Evolutionary conservation across 2,888 invertebrate species (phyloP), one percentile per base, ranked within the genome.

Genomic region (Anaspis maculata): DNA sequence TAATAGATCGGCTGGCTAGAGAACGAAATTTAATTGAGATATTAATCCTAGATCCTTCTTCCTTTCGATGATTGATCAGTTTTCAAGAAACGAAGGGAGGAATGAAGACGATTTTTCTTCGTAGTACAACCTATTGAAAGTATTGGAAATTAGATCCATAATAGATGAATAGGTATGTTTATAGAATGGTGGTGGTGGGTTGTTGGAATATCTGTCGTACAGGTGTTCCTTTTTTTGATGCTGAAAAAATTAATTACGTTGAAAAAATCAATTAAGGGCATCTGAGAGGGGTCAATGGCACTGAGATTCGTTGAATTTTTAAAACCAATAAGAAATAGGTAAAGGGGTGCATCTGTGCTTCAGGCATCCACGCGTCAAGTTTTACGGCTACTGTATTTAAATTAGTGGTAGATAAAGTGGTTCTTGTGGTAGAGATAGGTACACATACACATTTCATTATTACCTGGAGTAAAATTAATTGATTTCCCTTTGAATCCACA

Each of bases 1-100:
- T 39, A 39, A 39, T 39, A 39, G 38, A 39, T 39, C 22, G 39
- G 24, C 34, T 28, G 26, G 39, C 27, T 28, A 24, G 21, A 31
- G n/a, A n/a, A n/a, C n/a, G n/a, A n/a, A n/a, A n/a, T n/a, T n/a
- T n/a, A 35, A 21, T 31, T 32, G 19, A 24, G 25, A 19, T 6
- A 19, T 6, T 19, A 19, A 19, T 19, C 19, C n/a, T n/a, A n/a
- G n/a, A n/a, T n/a, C n/a, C n/a, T n/a, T n/a, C n/a, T n/a, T n/a
- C n/a, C n/a, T n/a, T n/a, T n/a, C n/a, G n/a, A n/a, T n/a, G n/a
- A n/a, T n/a, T n/a, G n/a, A n/a, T n/a, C n/a, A n/a, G n/a, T n/a
- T n/a, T n/a, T n/a, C n/a, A n/a, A n/a, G n/a, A n/a, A n/a, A n/a
- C n/a, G n/a, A n/a, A n/a, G n/a, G n/a, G n/a, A n/a, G n/a, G n/a